Percentiles rank a stretch among this genome's conserved stretches.
These are phyloP conservation scores for Palythoa grandis DNA, from an alignment of 92 coral and sea anemone genomes.

Conservation along the genomic window DNA sequence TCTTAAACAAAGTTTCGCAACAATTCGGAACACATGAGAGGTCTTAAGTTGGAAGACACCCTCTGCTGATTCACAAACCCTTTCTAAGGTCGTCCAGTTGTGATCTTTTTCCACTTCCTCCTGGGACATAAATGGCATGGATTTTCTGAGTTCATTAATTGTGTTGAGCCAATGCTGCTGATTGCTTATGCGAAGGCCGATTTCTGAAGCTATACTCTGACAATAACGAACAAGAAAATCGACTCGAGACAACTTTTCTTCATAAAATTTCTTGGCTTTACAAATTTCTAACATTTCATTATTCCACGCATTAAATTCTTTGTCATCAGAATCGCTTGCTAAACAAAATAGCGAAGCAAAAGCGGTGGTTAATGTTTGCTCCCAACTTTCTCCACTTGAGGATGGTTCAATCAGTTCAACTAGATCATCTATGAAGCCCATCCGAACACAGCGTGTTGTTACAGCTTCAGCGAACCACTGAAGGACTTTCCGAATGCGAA, in stretches of 20 bases:
- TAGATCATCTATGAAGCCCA: conserved; percentile 18
- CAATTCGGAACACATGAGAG: conserved; percentile 18
- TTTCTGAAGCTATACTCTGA: not conserved
- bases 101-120: conserved; percentile 11
- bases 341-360: conserved; percentile 6
- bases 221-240: conserved; percentile 13
- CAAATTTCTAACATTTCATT: not conserved
- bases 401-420: not conserved
- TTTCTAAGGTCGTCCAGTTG: not conserved
- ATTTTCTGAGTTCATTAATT: not conserved
- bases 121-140: not conserved
- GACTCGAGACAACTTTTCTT: conserved; percentile 7
- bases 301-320: not conserved
- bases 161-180: not conserved
- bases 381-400: not conserved
- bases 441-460: not conserved
- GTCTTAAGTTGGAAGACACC: not conserved
- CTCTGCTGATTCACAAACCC: not conserved
- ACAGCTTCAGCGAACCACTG: conserved; percentile 22
- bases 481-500: not conserved
- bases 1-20: conserved; percentile 11
- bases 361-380: not conserved
- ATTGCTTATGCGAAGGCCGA: not conserved
- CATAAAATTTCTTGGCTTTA: not conserved
- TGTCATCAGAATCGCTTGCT: not conserved